Percentiles rank a stretch among this genome's conserved stretches.
phyloP scores from a whole-genome alignment of 2,888 invertebrate species.

The Eristalis intricaria region DNA sequence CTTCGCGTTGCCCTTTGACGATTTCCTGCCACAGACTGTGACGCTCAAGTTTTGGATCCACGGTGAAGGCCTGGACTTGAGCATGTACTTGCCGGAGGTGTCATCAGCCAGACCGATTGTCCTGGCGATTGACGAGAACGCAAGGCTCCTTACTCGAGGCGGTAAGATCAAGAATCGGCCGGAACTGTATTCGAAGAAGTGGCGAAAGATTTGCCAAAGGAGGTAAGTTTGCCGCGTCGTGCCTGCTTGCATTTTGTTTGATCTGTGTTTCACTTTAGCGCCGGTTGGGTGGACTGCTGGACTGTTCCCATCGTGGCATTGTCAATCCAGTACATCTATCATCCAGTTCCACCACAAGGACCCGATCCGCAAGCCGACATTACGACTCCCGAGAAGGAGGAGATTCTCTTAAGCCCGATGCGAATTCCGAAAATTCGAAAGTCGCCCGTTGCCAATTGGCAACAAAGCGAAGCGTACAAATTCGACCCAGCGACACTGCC shows the following conservation, averaged over 20 bases:
- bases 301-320: slow-evolving; percentile 96
- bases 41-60: slow-evolving; percentile 96
- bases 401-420: slow-evolving; percentile 94
- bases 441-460: slow-evolving; percentile 87
- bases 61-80: slow-evolving; percentile 96
- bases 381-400: slow-evolving; percentile 97
- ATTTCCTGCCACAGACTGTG: slow-evolving; percentile 95
- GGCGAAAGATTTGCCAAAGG: slow-evolving; percentile 90
- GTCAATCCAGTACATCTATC: slow-evolving; percentile 94
- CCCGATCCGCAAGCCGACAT: slow-evolving; percentile 95
- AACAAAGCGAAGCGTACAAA: slow-evolving; percentile 86
- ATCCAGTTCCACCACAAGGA: slow-evolving; percentile 94
- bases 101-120: slow-evolving; percentile 93
- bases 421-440: slow-evolving; percentile 91
- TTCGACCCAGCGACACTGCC: slow-evolving; percentile 94
- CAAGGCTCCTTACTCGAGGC: slow-evolving; percentile 91
- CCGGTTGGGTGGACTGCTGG: slow-evolving; percentile 98
- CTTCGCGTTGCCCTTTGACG: slow-evolving; percentile 95
- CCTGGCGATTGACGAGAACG: slow-evolving; percentile 92
- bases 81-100: slow-evolving; percentile 94
- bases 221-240: slow-evolving; percentile 79
- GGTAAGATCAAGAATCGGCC: slow-evolving; percentile 84
- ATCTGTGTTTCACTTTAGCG: slow-evolving; percentile 73
- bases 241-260: background rate
- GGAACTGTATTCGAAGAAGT: slow-evolving; percentile 84